phyloP scores from a whole-genome alignment of 2,113 vertebrate genomes.

The Calypte anna region DNA sequence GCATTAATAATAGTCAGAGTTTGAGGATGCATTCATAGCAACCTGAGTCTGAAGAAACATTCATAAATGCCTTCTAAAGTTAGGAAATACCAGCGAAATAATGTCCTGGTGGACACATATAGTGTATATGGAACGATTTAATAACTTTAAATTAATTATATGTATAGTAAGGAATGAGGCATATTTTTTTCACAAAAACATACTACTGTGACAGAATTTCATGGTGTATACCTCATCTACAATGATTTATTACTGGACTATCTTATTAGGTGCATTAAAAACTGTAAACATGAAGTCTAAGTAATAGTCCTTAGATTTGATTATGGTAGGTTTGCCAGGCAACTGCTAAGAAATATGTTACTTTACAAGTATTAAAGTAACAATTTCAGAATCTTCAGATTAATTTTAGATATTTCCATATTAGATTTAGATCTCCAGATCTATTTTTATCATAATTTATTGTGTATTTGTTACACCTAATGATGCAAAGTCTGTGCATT shows the following conservation, averaged over 20 bases:
- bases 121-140: neutral
- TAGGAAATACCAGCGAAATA: neutral
- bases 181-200: neutral
- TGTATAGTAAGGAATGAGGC: neutral
- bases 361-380: neutral
- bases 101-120: neutral
- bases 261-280: neutral
- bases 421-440: neutral
- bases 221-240: neutral
- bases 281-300: neutral
- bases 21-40: neutral
- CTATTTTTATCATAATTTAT: neutral
- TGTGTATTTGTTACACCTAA: neutral
- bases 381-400: neutral
- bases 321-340: neutral
- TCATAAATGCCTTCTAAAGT: neutral
- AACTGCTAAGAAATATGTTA: neutral
- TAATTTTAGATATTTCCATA: neutral
- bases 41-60: neutral
- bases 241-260: neutral
- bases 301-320: neutral
- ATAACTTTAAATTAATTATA: neutral
- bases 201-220: neutral
- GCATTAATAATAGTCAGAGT: neutral
- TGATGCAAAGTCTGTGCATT: neutral